phyloP scores from a whole-genome alignment of 2,113 vertebrate species.

The Ceyx melanurus region DNA sequence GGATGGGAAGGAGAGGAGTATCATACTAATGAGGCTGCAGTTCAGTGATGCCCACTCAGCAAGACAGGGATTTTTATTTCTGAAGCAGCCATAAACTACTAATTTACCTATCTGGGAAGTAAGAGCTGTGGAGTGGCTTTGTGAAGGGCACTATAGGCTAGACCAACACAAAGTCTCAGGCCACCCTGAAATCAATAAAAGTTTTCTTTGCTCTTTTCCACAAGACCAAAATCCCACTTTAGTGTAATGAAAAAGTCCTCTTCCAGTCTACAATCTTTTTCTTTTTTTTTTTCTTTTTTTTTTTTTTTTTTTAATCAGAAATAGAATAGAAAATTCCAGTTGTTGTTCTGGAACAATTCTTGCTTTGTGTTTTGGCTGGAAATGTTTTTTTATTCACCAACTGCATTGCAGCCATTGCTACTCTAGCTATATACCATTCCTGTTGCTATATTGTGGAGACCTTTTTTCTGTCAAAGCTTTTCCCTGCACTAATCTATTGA shows the following conservation, averaged over 20 bases:
- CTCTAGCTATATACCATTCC: background rate
- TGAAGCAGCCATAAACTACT: background rate
- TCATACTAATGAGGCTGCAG: background rate
- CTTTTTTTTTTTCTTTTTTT: too few relatives aligned
- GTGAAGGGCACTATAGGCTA: background rate
- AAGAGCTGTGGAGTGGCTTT: background rate
- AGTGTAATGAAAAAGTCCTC: background rate
- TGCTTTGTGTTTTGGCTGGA: background rate
- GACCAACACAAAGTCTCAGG: background rate
- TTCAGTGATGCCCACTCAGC: background rate
- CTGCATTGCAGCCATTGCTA: background rate
- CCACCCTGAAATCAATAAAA: background rate
- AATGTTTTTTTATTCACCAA: background rate
- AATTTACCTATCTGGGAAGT: background rate
- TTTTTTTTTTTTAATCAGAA: too few relatives aligned
- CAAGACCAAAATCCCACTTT: background rate
- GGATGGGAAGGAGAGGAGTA: background rate
- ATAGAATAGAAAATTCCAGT: background rate
- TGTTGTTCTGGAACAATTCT: background rate
- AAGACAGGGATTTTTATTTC: background rate
- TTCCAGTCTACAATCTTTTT: background rate
- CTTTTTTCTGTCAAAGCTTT: background rate
- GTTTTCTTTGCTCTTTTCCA: background rate
- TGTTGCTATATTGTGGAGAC: accelerated
- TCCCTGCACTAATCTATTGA: background rate